Base-by-base conservation (phyloP, 2,888 invertebrate genomes). In the Ditula angustiorana region DNA sequence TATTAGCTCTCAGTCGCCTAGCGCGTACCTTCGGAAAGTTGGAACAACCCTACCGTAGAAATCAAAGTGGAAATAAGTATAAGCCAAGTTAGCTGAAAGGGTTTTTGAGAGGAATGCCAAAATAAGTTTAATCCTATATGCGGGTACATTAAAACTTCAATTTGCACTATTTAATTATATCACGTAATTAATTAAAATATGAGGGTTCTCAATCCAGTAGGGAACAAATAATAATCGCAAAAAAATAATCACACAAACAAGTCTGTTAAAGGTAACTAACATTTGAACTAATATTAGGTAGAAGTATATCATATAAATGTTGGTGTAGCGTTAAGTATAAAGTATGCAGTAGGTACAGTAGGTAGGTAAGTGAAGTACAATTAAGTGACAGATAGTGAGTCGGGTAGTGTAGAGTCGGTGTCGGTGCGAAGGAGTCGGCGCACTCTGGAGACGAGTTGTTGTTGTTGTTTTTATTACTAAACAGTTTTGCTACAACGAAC, bases 21-120 rank as follows among this genome's bases (percentile, higher is more conserved):
- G 89, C 90, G 91, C 91, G 90, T 91, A 92, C 91, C 90, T 87
- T 92, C 91, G 92, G 92, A 92, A 92, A 92, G 92, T 92, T 92
- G 90, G 80, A 88, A 89, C 89, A 89, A 89, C 88, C 85, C 86
- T 86, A 88, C 82, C 61, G 67, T 68, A 56, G 69, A 68, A 72
- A 68, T 52, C 28, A 61, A 61, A 28, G 24, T 19, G 53, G 33
- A 55, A 46, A 55, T 62, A 49, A 24, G 23, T 24, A 47, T 26
- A 49, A 47, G 53, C 46, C 19, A 35, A 53, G 23, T 53, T 30
- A 33, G 4, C 24, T 35, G 19, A n/a, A 35, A 46, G 16, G 16
- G 44, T 7, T 52, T 52, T 26, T 28, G 41, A 60, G 41, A 16
- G 30, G 44, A 30, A 46, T 30, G 23, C 46, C 46, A 57, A 46